Conservation (phyloP, 1,140 invertebrate species). For the Patella vulgata region DNA sequence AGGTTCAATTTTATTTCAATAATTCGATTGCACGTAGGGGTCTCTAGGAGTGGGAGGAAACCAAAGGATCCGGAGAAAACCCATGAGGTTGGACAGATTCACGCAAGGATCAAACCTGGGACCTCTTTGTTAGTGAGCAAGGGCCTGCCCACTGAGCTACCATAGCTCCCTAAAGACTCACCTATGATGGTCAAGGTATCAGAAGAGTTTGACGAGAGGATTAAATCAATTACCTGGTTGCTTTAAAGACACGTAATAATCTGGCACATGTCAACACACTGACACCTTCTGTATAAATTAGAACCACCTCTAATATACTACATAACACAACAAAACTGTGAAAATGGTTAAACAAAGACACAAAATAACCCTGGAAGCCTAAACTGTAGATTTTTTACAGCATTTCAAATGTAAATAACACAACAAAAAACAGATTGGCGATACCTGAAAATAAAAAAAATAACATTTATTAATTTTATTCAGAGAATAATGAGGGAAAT, state of each 20-base stretch:
- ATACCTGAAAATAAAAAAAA: slow-evolving; percentile 55
- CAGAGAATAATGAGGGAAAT: too few relatives aligned
- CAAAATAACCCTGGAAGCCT: slow-evolving; percentile 78
- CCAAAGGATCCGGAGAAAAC: too few relatives aligned
- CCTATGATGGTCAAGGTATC: too few relatives aligned
- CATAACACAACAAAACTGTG: slow-evolving; percentile 75
- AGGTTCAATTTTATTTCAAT: too few relatives aligned
- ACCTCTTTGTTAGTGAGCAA: too few relatives aligned
- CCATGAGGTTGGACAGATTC: too few relatives aligned
- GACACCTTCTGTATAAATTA: slow-evolving; percentile 71
- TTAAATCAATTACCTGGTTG: slow-evolving; percentile 71
- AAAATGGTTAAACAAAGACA: slow-evolving; percentile 76
- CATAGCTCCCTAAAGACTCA: too few relatives aligned
- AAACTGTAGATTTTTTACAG: slow-evolving; percentile 99
- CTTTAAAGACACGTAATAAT: slow-evolving; percentile 73
- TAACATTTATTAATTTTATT: too few relatives aligned
- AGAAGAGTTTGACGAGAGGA: too few relatives aligned
- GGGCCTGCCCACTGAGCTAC: neutral
- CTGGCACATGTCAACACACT: slow-evolving; percentile 74
- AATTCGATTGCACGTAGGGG: too few relatives aligned
- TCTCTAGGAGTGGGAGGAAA: too few relatives aligned
- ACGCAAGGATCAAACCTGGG: too few relatives aligned
- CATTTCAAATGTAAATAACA: slow-evolving; percentile 98
- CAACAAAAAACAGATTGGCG: slow-evolving; percentile 97
- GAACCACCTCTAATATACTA: slow-evolving; percentile 72